These are phyloP conservation scores for Melieria picta DNA, from an alignment of 2,888 invertebrate genomes.

Conservation along the genomic window DNA sequence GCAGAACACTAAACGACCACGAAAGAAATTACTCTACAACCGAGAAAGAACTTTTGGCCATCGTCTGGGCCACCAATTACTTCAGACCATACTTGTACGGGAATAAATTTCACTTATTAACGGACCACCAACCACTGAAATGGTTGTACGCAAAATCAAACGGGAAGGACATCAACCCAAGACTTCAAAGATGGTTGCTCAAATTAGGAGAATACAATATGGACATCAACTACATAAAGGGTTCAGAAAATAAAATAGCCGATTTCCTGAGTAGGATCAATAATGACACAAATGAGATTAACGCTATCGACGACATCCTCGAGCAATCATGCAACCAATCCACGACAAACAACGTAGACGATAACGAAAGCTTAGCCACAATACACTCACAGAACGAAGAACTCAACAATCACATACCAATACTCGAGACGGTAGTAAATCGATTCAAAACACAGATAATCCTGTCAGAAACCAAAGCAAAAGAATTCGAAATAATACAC, in stretches of 20 bases:
- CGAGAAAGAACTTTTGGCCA: constrained; percentile 26
- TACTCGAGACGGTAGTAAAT: background rate
- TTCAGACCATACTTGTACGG: constrained; percentile 12
- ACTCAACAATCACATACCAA: background rate
- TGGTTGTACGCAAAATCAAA: constrained; percentile 17
- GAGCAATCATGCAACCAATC: too few relatives aligned
- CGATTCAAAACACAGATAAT: background rate
- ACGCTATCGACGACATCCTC: background rate
- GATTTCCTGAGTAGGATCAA: constrained; percentile 25
- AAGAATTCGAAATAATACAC: too few relatives aligned
- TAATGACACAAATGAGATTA: constrained; percentile 9
- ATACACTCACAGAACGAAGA: background rate
- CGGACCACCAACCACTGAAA: constrained; percentile 35
- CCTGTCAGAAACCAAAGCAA: background rate
- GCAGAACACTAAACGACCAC: constrained; percentile 26
- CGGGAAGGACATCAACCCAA: constrained; percentile 8
- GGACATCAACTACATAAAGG: constrained; percentile 18
- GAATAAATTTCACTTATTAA: constrained; percentile 37
- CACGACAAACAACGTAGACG: too few relatives aligned
- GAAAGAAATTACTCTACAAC: constrained; percentile 28
- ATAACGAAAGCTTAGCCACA: background rate
- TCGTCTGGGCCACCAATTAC: background rate
- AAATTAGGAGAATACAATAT: background rate
- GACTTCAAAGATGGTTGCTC: constrained; percentile 10
- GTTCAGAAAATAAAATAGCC: constrained; percentile 11